Percentiles rank a stretch among this genome's conserved stretches.
Evolutionary conservation across 2,113 vertebrate genomes (phyloP).

Genomic region (Hypocryptadius cinnamomeus): DNA sequence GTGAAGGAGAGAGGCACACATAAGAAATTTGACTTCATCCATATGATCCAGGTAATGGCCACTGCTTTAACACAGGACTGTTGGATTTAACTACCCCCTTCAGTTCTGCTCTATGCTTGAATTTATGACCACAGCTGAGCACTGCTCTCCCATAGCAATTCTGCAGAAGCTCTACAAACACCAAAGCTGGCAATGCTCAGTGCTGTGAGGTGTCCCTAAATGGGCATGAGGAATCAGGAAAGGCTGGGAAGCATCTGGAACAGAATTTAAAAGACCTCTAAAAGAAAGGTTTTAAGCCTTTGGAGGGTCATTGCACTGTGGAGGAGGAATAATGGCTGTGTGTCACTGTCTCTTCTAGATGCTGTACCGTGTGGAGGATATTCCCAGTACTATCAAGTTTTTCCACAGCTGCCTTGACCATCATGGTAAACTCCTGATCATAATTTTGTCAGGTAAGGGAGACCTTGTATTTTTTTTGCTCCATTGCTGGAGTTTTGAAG

Average conservation of each 20-base stretch:
- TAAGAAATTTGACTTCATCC: slow-evolving; percentile 65
- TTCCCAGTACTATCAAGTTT: slow-evolving; percentile 67
- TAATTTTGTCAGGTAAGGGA: slow-evolving; percentile 66
- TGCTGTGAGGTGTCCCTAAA: background rate
- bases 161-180: background rate
- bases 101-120: background rate
- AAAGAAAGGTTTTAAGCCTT: background rate
- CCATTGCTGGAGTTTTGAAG: background rate
- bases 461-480: background rate
- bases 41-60: slow-evolving; percentile 62
- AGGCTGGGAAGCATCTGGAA: background rate
- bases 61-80: background rate
- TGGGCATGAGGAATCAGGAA: background rate
- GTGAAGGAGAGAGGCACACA: slow-evolving; percentile 3
- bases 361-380: slow-evolving; percentile 71
- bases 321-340: background rate
- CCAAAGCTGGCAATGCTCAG: background rate
- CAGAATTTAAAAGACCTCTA: background rate
- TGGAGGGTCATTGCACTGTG: background rate
- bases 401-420: slow-evolving; percentile 69
- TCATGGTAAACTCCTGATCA: slow-evolving; percentile 73
- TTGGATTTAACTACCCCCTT: background rate
- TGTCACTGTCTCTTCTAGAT: slow-evolving; percentile 56
- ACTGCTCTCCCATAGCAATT: background rate
- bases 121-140: background rate